These are phyloP conservation scores for Pomacea maculata DNA, from an alignment of 1,140 invertebrate species.

Conservation along the genomic window DNA sequence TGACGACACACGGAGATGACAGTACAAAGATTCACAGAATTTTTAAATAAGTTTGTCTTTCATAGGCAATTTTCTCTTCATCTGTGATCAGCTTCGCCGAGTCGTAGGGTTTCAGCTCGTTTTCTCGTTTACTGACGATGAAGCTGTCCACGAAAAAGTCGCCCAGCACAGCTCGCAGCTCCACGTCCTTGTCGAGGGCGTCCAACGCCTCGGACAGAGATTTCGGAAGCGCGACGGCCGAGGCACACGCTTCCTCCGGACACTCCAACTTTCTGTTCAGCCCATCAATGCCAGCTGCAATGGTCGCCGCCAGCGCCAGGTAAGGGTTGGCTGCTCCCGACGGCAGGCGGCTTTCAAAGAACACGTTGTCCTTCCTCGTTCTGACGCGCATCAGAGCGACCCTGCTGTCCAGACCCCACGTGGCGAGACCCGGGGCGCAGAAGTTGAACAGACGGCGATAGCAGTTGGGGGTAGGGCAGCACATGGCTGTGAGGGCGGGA, in stretches of 20 bases:
- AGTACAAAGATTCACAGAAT: not conserved
- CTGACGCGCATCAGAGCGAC: constrained; percentile 10
- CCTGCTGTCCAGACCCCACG: constrained; percentile 36
- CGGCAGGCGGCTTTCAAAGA: constrained; percentile 38
- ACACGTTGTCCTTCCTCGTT: constrained; percentile 24
- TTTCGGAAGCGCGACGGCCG: constrained; percentile 8
- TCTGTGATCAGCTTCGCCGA: not conserved
- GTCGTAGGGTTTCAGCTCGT: constrained; percentile 8
- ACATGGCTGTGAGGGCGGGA: constrained; percentile 33
- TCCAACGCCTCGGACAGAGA: constrained; percentile 16
- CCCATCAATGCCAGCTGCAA: constrained; percentile 45
- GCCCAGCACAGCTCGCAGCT: constrained; percentile 8
- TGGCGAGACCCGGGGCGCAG: constrained; percentile 21
- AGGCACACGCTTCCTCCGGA: constrained; percentile 9
- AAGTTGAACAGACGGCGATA: constrained; percentile 27
- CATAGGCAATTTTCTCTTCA: constrained; percentile 5
- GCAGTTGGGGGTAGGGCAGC: constrained; percentile 41
- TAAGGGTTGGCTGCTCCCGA: constrained; percentile 38
- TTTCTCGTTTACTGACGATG: not conserved
- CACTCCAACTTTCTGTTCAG: constrained; percentile 29
- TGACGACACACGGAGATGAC: too few species aligned
- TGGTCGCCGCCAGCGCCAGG: constrained; percentile 36
- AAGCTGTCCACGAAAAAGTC: constrained; percentile 14
- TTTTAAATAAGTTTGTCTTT: constrained; percentile 9
- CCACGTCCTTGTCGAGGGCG: constrained; percentile 16